Conservation (phyloP, 1,140 invertebrate genomes). For the Drosophila mayri region DNA sequence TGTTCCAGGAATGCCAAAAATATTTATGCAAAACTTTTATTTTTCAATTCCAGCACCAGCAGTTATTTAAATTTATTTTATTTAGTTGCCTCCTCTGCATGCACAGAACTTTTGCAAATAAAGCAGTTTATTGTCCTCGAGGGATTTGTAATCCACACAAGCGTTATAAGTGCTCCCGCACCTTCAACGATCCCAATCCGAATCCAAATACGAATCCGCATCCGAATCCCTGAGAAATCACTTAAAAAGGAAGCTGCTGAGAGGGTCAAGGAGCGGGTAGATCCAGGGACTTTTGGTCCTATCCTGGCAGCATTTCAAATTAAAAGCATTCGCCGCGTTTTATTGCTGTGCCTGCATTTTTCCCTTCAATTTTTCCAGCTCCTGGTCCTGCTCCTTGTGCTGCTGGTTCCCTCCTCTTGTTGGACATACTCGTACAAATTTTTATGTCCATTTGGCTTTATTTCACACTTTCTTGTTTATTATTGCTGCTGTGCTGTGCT, state of each 20-base stretch:
- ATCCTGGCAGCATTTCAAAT: conserved; percentile 73
- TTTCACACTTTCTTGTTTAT: conserved; percentile 83
- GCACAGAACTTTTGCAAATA: conserved; percentile 75
- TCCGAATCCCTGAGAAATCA: conserved; percentile 46
- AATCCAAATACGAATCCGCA: conserved; percentile 5
- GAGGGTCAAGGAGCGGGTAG: conserved; percentile 5
- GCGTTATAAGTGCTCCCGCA: conserved; percentile 69
- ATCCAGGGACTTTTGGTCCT: conserved; percentile 20
- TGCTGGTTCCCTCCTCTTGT: conserved; percentile 22
- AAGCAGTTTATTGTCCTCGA: conserved; percentile 77
- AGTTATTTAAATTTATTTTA: conserved; percentile 35
- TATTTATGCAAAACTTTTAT: conserved; percentile 33
- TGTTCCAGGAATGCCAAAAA: conserved; percentile 18
- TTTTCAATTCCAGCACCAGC: conserved; percentile 23
- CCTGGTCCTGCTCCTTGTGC: conserved; percentile 9
- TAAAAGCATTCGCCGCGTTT: conserved; percentile 76
- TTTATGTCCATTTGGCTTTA: conserved; percentile 80
- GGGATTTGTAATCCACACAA: conserved; percentile 81
- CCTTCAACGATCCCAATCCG: conserved; percentile 22
- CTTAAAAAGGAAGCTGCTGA: conserved; percentile 50
- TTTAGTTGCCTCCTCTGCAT: conserved; percentile 13
- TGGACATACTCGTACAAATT: conserved; percentile 66
- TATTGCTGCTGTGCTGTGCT: conserved; percentile 54
- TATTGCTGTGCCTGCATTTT: conserved; percentile 79
- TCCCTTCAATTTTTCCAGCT: conserved; percentile 23